Conservation (phyloP, 2,888 invertebrate genomes). For the Cephus rjabovi region DNA sequence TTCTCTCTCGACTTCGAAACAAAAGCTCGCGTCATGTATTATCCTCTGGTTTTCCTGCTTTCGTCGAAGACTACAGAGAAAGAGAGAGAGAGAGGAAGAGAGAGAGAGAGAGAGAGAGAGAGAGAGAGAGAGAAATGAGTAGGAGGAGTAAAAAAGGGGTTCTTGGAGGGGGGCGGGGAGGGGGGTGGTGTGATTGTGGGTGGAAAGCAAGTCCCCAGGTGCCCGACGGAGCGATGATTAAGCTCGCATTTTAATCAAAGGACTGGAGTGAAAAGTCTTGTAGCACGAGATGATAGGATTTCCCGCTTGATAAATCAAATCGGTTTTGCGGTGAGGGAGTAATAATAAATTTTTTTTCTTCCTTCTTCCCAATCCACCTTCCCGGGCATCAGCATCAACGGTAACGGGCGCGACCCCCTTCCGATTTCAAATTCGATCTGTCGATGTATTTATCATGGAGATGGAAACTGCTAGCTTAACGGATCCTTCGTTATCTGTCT, state of each 20-base stretch:
- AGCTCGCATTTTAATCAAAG: constrained; percentile 66
- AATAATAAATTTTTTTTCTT: constrained; percentile 48
- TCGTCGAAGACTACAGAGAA: constrained; percentile 38
- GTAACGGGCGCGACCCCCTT: not conserved
- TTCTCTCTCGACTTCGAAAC: constrained; percentile 35
- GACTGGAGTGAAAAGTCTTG: constrained; percentile 64
- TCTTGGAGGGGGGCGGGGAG: not conserved
- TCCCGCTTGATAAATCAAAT: constrained; percentile 63
- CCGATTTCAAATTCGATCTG: constrained; percentile 35
- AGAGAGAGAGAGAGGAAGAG: constrained; percentile 28
- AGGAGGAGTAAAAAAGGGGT: constrained; percentile 6
- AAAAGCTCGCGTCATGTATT: constrained; percentile 58
- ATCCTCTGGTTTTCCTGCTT: constrained; percentile 53
- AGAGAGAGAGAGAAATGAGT: constrained; percentile 1
- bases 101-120: constrained; percentile 17
- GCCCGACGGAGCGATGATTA: constrained; percentile 60
- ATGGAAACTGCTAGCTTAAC: constrained; percentile 8
- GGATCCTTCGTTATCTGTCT: constrained; percentile 4
- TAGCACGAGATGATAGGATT: constrained; percentile 60
- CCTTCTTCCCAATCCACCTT: constrained; percentile 20
- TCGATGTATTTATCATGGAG: constrained; percentile 23
- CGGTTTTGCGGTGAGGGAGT: constrained; percentile 44
- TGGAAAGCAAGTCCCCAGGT: constrained; percentile 58
- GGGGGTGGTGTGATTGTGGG: constrained; percentile 15
- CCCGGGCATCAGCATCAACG: not conserved